Base-by-base conservation (phyloP, 2,113 vertebrate genomes). In the Lethenteron reissneri region DNA sequence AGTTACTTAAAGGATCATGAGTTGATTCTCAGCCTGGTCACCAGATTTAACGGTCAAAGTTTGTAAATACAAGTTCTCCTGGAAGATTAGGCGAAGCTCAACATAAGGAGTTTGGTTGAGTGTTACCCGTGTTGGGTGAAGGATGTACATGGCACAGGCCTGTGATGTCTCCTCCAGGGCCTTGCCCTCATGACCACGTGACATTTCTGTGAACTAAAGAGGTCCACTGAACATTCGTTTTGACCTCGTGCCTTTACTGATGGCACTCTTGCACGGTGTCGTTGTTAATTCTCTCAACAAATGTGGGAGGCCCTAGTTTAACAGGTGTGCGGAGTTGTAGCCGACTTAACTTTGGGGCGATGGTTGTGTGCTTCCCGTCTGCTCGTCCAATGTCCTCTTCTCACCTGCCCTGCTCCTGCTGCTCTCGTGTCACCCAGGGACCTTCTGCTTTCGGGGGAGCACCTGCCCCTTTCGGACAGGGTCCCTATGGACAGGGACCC, bases 401-500 rank as follows among this genome's bases (percentile, higher is more conserved):
- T 56, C n/a, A 41, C 56, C 64, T 72, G 57, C 57, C n/a, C 12
- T 2, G 14, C 57, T 19, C 17, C 17, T 72, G 19, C 12, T 72
- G 85, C 57, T 86, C 86, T 0, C 88, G 88, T 57, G 87, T 86
- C 58, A 86, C 88, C 72, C 86, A 86, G 73, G 92, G 90, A 11
- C 92, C 90, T 2, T 89, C 88, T 2, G 92, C 91, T 60, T 89
- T 91, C 68, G 91, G 90, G 73, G 83, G 87, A 76, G 91, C 89
- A 15, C 96, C 97, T 92, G 94, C 92, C 70, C 92, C 94, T 0
- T 99, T 95, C 78, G 97, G 97, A 73, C 88, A 90, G 70, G 91
- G 91, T 75, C 92, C 91, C 69, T 99, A 96, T 57, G 95, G 88
- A 76, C 92, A 91, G 74, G 94, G 92, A 56, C 94, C 94, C 70